Evolutionary conservation across 2,797 vertebrate genomes (phyloP).

Genomic region (Numenius phaeopus): DNA sequence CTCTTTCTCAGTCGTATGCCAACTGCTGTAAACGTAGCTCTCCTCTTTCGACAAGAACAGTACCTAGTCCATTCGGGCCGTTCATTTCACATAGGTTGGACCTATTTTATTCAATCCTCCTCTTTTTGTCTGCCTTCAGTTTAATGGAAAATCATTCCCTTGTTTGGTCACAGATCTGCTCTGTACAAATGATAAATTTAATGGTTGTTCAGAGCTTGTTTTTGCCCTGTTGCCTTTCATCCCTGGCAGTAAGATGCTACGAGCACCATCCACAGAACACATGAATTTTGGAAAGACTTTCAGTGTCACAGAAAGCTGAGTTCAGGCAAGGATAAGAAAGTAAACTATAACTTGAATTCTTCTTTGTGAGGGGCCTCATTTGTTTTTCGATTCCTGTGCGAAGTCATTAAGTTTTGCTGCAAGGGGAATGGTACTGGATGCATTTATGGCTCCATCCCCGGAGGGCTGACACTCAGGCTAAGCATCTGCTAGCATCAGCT

Average conservation of each 20-base stretch:
- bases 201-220: neutral
- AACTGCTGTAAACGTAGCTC: neutral
- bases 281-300: neutral
- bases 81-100: neutral
- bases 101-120: neutral
- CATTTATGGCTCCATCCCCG: neutral
- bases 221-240: neutral
- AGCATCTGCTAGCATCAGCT: neutral
- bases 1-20: neutral
- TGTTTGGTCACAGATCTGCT: neutral
- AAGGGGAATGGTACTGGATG: neutral
- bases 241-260: neutral
- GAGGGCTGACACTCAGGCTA: neutral
- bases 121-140: neutral
- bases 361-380: neutral
- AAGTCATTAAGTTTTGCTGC: neutral
- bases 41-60: neutral
- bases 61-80: neutral
- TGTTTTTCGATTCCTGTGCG: neutral
- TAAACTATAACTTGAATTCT: neutral
- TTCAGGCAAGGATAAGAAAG: neutral
- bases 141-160: neutral
- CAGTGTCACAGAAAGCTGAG: neutral
- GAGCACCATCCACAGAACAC: neutral
- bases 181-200: neutral